Evolutionary conservation across 2,113 vertebrate genomes (phyloP).

Genomic region (Herpailurus yagouaroundi): DNA sequence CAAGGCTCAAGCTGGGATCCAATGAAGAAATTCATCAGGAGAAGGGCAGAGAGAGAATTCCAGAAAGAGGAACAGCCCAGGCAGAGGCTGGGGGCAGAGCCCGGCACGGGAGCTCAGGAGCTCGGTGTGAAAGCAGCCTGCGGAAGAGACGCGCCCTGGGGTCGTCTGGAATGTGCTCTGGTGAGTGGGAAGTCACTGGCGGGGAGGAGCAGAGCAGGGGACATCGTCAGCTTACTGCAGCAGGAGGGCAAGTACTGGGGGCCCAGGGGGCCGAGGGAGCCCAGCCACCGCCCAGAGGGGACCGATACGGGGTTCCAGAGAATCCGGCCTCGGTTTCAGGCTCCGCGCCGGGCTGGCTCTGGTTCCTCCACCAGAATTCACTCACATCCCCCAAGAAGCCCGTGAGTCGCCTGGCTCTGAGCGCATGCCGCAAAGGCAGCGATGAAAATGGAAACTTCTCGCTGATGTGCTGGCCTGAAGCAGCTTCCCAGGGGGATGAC

Average conservation of each 20-base stretch:
- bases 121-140: too few species aligned
- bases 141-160: not conserved
- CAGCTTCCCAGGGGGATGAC: not conserved
- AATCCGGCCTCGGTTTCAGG: not conserved
- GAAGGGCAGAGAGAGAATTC: not conserved
- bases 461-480: fast-evolving
- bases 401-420: not conserved
- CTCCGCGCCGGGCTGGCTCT: not conserved
- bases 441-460: not conserved
- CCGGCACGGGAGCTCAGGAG: not conserved
- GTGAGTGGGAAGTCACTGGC: not conserved
- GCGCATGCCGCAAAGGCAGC: not conserved
- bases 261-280: too few species aligned
- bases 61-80: not conserved
- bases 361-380: not conserved
- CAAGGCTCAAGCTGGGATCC: not conserved
- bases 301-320: not conserved
- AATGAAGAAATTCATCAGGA: not conserved
- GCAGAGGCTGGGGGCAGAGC: not conserved
- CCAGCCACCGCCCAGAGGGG: not conserved
- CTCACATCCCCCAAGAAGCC: not conserved
- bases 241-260: fast-evolving
- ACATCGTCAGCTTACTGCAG: fast-evolving
- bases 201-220: not conserved
- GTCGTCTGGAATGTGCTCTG: not conserved